A percentile compares a stretch with the other conserved stretches of the same genome.
These are phyloP conservation scores for Sciurus carolinensis DNA, from an alignment of 2,797 vertebrate genomes.

Conservation along the genomic window DNA sequence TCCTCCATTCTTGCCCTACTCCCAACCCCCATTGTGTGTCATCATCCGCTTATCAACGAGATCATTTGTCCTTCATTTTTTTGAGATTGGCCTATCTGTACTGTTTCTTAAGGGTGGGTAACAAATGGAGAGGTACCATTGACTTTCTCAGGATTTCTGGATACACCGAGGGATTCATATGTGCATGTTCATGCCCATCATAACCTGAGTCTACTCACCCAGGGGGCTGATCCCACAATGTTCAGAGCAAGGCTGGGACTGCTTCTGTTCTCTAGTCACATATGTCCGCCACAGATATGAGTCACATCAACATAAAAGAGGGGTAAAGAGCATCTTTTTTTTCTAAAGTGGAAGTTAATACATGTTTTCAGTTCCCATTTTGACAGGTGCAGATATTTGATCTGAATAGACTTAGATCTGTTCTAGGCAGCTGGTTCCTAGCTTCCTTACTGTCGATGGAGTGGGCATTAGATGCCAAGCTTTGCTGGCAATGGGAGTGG, in stretches of 20 bases:
- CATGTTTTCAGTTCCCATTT: neutral
- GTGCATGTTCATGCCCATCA: too few species aligned
- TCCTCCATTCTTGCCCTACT: too few species aligned
- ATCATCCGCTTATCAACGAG: too few species aligned
- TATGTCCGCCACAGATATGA: neutral
- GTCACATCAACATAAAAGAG: neutral
- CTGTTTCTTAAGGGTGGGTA: neutral
- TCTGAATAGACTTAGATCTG: neutral
- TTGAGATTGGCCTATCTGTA: too few species aligned
- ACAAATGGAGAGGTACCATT: neutral
- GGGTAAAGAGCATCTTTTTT: neutral
- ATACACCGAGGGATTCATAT: neutral
- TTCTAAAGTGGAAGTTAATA: neutral
- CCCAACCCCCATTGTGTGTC: too few species aligned
- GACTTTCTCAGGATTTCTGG: neutral
- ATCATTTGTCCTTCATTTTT: too few species aligned
- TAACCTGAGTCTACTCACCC: neutral
- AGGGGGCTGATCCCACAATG: too few species aligned
- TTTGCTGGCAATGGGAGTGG: neutral
- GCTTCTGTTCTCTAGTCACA: neutral
- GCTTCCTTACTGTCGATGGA: fast-evolving
- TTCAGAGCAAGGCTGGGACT: neutral
- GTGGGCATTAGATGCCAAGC: neutral
- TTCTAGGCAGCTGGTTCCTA: neutral
- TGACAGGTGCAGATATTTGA: neutral